Evolutionary conservation across 2,797 vertebrate species (phyloP).

Genomic region (Peromyscus aztecus): DNA sequence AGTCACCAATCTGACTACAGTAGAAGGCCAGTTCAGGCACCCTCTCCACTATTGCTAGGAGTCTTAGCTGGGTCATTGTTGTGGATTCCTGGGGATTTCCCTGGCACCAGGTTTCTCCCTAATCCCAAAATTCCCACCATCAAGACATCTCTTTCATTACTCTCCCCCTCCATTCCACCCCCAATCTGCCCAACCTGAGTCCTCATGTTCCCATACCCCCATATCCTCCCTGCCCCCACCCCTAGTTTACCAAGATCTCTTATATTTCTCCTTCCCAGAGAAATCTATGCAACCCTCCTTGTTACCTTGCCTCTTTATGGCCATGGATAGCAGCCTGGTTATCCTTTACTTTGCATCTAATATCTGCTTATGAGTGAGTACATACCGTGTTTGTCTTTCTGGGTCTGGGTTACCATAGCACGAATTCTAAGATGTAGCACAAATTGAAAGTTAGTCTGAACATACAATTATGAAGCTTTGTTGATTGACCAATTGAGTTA

Average conservation of each 20-base stretch:
- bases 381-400: not conserved
- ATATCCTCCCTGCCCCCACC: no score
- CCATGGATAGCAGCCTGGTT: not conserved
- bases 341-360: not conserved
- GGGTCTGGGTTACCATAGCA: not conserved
- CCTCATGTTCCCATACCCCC: not conserved
- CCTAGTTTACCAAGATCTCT: not conserved
- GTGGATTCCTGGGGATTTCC: not conserved
- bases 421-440: no score
- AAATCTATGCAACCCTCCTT: not conserved
- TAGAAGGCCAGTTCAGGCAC: not conserved
- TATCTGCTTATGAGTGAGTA: not conserved
- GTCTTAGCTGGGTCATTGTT: not conserved
- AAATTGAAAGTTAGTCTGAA: not conserved
- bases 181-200: not conserved
- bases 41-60: not conserved
- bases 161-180: not conserved
- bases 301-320: no score
- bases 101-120: not conserved
- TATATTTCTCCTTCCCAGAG: not conserved
- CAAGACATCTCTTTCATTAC: not conserved
- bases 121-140: not conserved
- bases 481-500: not conserved
- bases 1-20: not conserved
- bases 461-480: conserved; percentile 31